phyloP scores from a whole-genome alignment of 2,113 vertebrate genomes.

The Mirza zaza region DNA sequence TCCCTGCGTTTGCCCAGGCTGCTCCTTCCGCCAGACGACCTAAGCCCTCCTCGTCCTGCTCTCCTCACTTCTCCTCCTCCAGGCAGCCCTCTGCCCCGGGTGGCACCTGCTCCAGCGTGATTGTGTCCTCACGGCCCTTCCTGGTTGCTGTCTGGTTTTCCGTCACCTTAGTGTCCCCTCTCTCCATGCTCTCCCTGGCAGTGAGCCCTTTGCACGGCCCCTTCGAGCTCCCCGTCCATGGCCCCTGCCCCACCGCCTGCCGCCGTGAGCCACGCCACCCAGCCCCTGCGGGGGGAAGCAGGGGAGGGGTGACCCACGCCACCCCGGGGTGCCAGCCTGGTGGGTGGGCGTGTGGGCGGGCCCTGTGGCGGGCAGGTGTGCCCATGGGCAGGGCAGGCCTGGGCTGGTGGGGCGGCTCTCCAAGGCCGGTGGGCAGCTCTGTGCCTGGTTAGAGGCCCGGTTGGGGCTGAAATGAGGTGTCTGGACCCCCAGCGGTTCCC shows the following conservation, averaged over 20 bases:
- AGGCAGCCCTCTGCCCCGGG: conserved; percentile 58
- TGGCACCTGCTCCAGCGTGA: not conserved
- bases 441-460: not conserved
- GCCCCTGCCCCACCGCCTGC: not conserved
- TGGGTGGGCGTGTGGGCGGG: not conserved
- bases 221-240: not conserved
- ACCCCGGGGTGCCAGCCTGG: not conserved
- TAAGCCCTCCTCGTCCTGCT: not conserved
- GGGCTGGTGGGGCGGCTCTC: not conserved
- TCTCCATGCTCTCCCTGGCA: not conserved
- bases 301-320: not conserved
- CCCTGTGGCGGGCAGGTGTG: not conserved
- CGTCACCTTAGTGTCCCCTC: rapidly evolving
- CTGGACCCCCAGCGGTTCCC: not conserved
- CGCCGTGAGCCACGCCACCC: not conserved
- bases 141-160: not conserved
- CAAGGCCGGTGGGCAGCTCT: not conserved
- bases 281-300: not conserved
- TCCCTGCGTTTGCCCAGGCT: not conserved
- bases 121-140: rapidly evolving
- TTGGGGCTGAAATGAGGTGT: not conserved
- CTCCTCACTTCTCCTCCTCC: not conserved
- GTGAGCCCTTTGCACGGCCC: not conserved
- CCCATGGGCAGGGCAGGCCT: not conserved
- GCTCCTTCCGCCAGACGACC: not conserved